These are phyloP conservation scores for Scaptodrosophila latifasciaeformis DNA, from an alignment of 2,888 invertebrate genomes.

Conservation along the genomic window DNA sequence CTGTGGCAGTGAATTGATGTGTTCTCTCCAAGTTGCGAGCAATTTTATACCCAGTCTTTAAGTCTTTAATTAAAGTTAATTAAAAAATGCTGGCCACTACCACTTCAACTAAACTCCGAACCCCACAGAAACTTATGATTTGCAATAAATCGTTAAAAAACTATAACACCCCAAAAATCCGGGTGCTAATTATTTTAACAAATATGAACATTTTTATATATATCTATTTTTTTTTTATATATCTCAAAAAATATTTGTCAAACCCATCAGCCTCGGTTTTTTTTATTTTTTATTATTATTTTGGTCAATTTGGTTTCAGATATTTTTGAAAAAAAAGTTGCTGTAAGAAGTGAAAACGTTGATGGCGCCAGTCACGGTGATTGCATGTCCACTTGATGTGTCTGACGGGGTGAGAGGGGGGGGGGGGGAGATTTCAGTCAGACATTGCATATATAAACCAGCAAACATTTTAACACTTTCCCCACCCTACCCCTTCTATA, in stretches of 20 bases:
- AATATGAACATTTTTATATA: too few species aligned
- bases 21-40: constrained; percentile 23
- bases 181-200: constrained; percentile 58
- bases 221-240: too few species aligned
- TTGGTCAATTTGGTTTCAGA: constrained; percentile 18
- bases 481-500: too few species aligned
- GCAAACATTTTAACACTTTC: constrained; percentile 61
- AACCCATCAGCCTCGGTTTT: too few species aligned
- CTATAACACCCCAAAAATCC: constrained; percentile 54
- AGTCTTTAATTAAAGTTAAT: constrained; percentile 69
- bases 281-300: constrained; percentile 5
- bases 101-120: not conserved
- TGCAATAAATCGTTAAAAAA: constrained; percentile 59
- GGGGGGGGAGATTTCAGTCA: too few species aligned
- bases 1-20: constrained; percentile 53
- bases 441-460: constrained; percentile 38
- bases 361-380: too few species aligned
- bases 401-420: too few species aligned
- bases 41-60: constrained; percentile 42
- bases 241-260: too few species aligned
- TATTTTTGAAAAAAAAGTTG: constrained; percentile 31
- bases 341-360: constrained; percentile 12
- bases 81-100: constrained; percentile 52
- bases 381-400: too few species aligned
- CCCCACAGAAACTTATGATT: constrained; percentile 31